phyloP scores from a whole-genome alignment of 1,140 invertebrate species.

The Zaprionus taronus region DNA sequence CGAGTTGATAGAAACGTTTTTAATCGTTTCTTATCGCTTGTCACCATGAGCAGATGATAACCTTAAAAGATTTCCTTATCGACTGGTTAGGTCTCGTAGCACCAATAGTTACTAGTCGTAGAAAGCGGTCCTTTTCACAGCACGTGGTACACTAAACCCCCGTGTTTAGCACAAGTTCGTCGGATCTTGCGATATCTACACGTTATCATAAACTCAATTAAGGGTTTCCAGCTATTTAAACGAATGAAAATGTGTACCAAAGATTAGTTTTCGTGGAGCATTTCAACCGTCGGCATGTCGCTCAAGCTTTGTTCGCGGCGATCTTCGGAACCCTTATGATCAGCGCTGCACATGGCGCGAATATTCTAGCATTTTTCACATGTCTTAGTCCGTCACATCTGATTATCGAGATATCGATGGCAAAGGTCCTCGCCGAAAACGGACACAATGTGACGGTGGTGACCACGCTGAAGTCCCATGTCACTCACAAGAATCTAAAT shows the following conservation, averaged over 20 bases:
- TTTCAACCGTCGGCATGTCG: constrained; percentile 7
- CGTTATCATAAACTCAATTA: neutral
- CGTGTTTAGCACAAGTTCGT: too few species aligned
- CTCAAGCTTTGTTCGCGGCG: neutral
- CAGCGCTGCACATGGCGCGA: constrained; percentile 28
- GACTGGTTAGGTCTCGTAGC: too few species aligned
- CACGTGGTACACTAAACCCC: too few species aligned
- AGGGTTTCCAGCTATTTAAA: neutral
- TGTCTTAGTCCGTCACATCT: constrained; percentile 63
- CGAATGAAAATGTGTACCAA: too few species aligned
- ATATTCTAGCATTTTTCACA: constrained; percentile 65
- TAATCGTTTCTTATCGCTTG: neutral
- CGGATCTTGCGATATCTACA: neutral
- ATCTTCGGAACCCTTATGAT: constrained; percentile 20
- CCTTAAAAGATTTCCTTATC: too few species aligned
- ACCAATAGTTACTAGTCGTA: neutral
- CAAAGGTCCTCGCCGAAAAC: constrained; percentile 57
- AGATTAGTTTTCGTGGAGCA: neutral
- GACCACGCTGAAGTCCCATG: constrained; percentile 43
- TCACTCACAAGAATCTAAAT: constrained; percentile 54
- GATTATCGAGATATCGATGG: constrained; percentile 66
- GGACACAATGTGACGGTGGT: constrained; percentile 76
- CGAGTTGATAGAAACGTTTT: neutral
- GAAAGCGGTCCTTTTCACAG: too few species aligned
- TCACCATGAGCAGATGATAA: neutral